Percentiles rank a stretch among this genome's conserved stretches.
These are phyloP conservation scores for Terebella lapidaria DNA, from an alignment of 2,888 invertebrate species.

Conservation along the genomic window DNA sequence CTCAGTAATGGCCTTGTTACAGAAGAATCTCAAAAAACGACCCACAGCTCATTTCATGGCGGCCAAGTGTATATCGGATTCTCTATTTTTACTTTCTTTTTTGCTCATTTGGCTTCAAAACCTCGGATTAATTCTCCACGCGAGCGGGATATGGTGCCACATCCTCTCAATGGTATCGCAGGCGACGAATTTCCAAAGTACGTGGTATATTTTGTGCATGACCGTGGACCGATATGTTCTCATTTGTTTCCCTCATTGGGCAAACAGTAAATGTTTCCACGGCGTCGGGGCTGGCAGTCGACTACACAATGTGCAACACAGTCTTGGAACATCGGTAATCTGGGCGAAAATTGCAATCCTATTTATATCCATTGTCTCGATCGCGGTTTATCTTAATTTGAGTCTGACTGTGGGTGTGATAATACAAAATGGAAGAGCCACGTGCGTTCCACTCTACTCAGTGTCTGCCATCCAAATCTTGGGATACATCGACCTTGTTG, in stretches of 20 bases:
- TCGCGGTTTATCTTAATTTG: neutral
- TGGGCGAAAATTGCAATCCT: neutral
- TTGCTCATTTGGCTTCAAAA: neutral
- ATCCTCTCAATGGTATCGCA: neutral
- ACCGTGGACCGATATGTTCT: constrained; percentile 1
- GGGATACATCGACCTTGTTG: neutral
- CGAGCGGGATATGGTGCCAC: neutral
- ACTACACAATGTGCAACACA: neutral
- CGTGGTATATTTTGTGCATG: constrained; percentile 3
- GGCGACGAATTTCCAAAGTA: neutral
- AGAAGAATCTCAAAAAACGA: neutral
- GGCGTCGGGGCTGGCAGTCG: neutral
- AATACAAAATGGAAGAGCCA: neutral
- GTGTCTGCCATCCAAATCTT: neutral
- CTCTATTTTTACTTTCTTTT: constrained; percentile 1
- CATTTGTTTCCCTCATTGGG: neutral
- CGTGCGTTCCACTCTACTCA: neutral
- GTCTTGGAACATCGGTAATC: neutral
- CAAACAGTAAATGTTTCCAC: neutral
- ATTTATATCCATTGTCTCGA: neutral
- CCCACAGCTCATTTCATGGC: neutral
- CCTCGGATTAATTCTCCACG: neutral
- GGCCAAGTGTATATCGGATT: neutral
- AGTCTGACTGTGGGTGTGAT: neutral
- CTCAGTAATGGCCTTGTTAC: neutral